These are phyloP conservation scores for Coenobita brevimanus DNA, from an alignment of 1,140 invertebrate genomes.

Conservation along the genomic window DNA sequence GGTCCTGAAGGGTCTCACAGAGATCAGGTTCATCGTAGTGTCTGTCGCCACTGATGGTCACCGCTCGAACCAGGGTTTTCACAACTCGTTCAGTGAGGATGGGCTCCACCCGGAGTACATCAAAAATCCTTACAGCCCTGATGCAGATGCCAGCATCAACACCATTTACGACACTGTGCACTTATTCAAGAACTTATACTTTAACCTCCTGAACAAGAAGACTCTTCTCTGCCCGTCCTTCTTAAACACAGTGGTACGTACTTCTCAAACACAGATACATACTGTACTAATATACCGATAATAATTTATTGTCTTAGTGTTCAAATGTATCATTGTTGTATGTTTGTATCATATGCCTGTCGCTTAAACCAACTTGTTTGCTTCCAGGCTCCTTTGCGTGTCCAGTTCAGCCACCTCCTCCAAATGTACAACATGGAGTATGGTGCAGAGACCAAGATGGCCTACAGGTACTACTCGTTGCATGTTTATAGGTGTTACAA, in stretches of 20 bases:
- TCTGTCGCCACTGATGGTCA: not conserved
- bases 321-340: no score
- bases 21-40: constrained; percentile 8
- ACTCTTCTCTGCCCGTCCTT: no score
- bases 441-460: not conserved
- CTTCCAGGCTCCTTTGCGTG: constrained; percentile 5
- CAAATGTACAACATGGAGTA: constrained; percentile 12
- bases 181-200: no score
- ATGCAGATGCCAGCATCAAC: not conserved
- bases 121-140: not conserved
- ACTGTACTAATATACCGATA: no score
- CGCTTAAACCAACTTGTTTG: no score
- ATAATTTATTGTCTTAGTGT: no score
- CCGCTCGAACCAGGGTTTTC: not conserved
- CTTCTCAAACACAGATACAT: no score
- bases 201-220: no score
- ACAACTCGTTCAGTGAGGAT: not conserved
- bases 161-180: no score
- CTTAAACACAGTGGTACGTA: no score
- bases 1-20: not conserved
- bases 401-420: not conserved
- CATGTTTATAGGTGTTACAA: not conserved
- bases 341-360: no score
- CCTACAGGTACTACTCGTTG: not conserved
- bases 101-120: not conserved